Percentiles rank a stretch among this genome's conserved stretches.
Evolutionary conservation across 1,140 invertebrate species (phyloP).

Genomic region (Araneus ventricosus): DNA sequence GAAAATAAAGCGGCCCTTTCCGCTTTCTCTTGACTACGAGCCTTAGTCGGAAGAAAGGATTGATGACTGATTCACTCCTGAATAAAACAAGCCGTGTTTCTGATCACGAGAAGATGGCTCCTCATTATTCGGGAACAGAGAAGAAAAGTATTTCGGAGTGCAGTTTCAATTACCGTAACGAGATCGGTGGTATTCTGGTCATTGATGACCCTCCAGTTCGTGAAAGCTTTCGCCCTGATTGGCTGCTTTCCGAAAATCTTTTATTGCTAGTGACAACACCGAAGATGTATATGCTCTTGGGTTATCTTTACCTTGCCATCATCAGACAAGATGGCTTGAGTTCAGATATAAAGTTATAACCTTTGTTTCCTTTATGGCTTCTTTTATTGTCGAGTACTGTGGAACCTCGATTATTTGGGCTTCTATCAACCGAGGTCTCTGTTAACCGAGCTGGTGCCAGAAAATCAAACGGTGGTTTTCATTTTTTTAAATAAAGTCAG

Average conservation of each 20-base stretch:
- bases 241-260: conserved; percentile 14
- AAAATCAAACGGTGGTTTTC: too few relatives aligned
- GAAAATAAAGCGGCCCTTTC: not conserved
- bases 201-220: conserved; percentile 40
- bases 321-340: not conserved
- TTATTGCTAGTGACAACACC: conserved; percentile 11
- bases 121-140: conserved; percentile 5
- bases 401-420: too few relatives aligned
- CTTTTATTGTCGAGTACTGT: too few relatives aligned
- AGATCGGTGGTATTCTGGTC: conserved; percentile 58
- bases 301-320: not conserved
- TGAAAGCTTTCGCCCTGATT: conserved; percentile 51
- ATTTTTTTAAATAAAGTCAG: too few relatives aligned
- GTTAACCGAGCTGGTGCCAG: too few relatives aligned
- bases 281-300: not conserved
- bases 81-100: not conserved
- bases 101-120: conserved; percentile 17
- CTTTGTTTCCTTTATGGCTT: not conserved
- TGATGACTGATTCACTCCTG: not conserved
- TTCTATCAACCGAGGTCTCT: too few relatives aligned
- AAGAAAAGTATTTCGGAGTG: conserved; percentile 35
- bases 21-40: not conserved
- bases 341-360: not conserved
- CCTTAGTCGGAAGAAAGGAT: not conserved
- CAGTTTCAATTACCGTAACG: conserved; percentile 64